phyloP scores from a whole-genome alignment of 2,113 vertebrate species.

The Mastomys natalensis region DNA sequence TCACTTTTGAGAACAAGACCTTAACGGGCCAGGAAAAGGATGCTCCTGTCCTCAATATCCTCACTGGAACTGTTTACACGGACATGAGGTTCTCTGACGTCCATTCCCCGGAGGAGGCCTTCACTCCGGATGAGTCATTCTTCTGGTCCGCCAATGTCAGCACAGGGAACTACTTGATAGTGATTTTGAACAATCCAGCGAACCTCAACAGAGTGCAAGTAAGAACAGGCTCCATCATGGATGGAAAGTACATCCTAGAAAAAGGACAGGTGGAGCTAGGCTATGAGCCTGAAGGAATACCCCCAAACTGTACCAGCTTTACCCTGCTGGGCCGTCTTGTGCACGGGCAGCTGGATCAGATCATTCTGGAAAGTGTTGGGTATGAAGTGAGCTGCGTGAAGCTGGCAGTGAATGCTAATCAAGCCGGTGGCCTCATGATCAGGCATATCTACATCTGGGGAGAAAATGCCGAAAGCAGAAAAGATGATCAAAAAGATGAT shows the following conservation, averaged over 20 bases:
- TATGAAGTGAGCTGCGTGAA: slow-evolving; percentile 86
- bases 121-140: slow-evolving; percentile 84
- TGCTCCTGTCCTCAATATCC: slow-evolving; percentile 77
- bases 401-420: slow-evolving; percentile 86
- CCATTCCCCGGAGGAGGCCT: slow-evolving; percentile 88
- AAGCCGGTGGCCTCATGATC: slow-evolving; percentile 90
- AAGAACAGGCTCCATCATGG: slow-evolving; percentile 83
- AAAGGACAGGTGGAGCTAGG: slow-evolving; percentile 90
- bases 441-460: slow-evolving; percentile 88
- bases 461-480: accelerated
- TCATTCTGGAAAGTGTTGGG: slow-evolving; percentile 50
- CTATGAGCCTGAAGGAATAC: accelerated
- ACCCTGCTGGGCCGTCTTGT: slow-evolving; percentile 83
- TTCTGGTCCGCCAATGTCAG: slow-evolving; percentile 91
- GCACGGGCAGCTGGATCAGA: slow-evolving; percentile 85
- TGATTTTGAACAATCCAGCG: slow-evolving; percentile 84
- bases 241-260: slow-evolving; percentile 78
- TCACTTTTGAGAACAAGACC: slow-evolving; percentile 81
- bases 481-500: background rate
- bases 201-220: slow-evolving; percentile 84
- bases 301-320: slow-evolving; percentile 84
- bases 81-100: slow-evolving; percentile 85
- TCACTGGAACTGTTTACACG: slow-evolving; percentile 84
- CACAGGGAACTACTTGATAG: slow-evolving; percentile 85
- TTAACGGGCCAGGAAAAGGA: slow-evolving; percentile 84